phyloP scores from a whole-genome alignment of 64 coral and sea anemone genomes.

The Montipora efflorescens region DNA sequence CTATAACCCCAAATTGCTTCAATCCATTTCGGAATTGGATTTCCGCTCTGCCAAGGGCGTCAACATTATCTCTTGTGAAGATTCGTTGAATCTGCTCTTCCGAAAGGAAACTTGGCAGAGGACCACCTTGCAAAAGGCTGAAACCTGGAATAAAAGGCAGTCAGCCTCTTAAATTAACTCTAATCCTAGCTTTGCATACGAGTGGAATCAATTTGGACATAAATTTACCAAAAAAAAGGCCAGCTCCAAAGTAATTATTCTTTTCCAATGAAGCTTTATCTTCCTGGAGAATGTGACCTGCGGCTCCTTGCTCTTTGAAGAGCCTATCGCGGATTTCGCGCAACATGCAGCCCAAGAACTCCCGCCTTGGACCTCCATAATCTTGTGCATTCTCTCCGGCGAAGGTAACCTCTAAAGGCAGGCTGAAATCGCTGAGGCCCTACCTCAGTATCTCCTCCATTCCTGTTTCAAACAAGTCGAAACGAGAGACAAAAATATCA shows the following conservation, averaged over 20 bases:
- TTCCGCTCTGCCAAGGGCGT: background rate
- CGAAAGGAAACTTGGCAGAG: slow-evolving; percentile 14
- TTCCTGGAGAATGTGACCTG: too few species aligned
- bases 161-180: background rate
- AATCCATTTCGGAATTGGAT: slow-evolving; percentile 18
- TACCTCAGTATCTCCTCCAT: too few species aligned
- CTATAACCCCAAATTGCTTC: background rate
- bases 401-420: slow-evolving; percentile 49
- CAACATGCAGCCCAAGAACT: slow-evolving; percentile 22
- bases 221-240: too few species aligned
- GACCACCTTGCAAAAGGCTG: slow-evolving; percentile 40
- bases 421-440: slow-evolving; percentile 31
- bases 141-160: background rate
- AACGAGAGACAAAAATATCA: too few species aligned
- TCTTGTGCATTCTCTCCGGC: slow-evolving; percentile 51
- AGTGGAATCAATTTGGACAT: background rate
- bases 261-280: too few species aligned
- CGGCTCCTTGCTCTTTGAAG: too few species aligned
- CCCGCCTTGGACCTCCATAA: slow-evolving; percentile 23
- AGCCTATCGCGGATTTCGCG: background rate
- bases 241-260: too few species aligned
- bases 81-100: background rate
- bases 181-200: background rate
- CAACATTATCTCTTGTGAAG: slow-evolving; percentile 4
- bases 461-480: too few species aligned